Conservation (phyloP, 2,113 vertebrate genomes). For the Mastomys natalensis region DNA sequence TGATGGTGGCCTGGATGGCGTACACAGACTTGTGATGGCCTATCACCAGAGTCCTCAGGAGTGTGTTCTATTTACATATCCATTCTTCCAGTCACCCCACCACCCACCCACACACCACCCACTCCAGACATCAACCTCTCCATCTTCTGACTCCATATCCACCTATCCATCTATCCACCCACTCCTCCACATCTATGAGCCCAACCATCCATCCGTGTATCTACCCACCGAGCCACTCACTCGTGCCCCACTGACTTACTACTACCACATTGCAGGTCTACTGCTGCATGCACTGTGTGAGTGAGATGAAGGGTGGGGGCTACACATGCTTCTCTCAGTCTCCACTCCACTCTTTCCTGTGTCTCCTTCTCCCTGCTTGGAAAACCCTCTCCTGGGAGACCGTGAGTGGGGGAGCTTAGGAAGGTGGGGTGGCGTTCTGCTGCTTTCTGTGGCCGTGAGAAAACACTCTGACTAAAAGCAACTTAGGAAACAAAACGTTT, state of each 20-base stretch:
- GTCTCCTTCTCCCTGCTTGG: background rate
- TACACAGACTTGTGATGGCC: no score
- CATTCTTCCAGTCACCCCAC: background rate
- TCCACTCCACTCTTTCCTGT: background rate
- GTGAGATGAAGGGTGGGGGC: background rate
- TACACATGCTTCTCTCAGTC: background rate
- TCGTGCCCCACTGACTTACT: no score
- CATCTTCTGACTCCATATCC: no score
- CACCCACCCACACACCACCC: background rate
- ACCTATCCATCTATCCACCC: background rate
- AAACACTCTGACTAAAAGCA: background rate
- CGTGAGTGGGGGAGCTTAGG: no score
- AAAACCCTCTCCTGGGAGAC: background rate
- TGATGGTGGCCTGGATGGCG: background rate
- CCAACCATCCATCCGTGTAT: no score
- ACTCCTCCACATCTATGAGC: rapidly evolving
- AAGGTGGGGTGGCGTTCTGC: background rate
- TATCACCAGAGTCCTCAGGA: background rate
- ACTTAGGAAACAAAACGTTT: background rate
- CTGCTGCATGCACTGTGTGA: no score
- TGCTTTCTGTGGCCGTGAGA: background rate
- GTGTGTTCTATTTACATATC: background rate
- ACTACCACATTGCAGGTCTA: no score
- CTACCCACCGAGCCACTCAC: no score
- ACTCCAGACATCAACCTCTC: background rate